phyloP scores from a whole-genome alignment of 1,140 invertebrate species.

The Macrosteles quadrilineatus region DNA sequence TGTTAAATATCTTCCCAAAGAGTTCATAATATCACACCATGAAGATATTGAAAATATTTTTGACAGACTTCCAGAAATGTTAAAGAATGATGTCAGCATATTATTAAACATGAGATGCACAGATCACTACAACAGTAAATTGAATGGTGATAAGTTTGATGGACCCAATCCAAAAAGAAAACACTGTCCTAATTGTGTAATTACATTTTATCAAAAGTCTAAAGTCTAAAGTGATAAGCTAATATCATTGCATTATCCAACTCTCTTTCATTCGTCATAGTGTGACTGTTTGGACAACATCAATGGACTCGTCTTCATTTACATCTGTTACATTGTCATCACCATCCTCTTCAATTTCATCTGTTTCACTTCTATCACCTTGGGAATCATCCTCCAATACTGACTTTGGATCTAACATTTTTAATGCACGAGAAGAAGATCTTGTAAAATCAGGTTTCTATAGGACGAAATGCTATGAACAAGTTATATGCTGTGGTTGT shows the following conservation, averaged over 20 bases:
- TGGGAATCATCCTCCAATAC: not conserved
- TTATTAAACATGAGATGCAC: not conserved
- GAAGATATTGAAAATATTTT: not conserved
- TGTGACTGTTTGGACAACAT: too few species aligned
- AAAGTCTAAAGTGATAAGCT: not conserved
- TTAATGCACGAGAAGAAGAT: conserved; percentile 1
- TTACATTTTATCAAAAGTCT: not conserved
- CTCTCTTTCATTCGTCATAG: too few species aligned
- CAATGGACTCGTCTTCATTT: too few species aligned
- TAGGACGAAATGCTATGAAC: not conserved
- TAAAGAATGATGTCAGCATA: not conserved
- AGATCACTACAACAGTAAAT: not conserved
- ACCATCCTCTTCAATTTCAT: too few species aligned
- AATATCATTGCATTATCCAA: not conserved
- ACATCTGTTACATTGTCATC: too few species aligned
- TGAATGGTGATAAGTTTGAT: not conserved
- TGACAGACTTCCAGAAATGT: not conserved
- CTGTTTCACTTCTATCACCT: too few species aligned
- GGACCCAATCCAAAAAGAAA: not conserved
- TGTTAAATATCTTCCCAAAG: not conserved
- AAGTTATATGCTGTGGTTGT: conserved; percentile 10
- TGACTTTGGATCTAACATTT: not conserved
- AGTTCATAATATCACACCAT: not conserved
- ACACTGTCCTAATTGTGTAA: not conserved
- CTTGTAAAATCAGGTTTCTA: conserved; percentile 3